phyloP scores from a whole-genome alignment of 2,888 invertebrate genomes.

The Smittia aterrima region DNA sequence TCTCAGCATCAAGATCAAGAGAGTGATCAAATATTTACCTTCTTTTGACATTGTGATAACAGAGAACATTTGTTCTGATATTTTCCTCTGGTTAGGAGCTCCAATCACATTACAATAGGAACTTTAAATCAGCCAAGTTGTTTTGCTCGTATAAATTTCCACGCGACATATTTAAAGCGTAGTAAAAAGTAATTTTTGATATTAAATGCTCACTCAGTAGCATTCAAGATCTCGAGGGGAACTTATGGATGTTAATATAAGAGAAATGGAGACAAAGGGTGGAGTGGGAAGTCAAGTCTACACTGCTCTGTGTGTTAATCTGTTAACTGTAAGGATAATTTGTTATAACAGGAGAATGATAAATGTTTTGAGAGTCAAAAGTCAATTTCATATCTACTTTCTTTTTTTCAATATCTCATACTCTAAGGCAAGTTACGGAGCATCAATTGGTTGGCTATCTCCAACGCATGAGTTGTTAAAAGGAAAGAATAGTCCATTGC shows the following conservation, averaged over 20 bases:
- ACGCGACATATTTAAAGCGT: neutral
- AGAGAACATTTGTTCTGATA: too few species aligned
- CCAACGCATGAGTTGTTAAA: too few species aligned
- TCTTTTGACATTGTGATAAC: too few species aligned
- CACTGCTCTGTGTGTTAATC: slow-evolving; percentile 26
- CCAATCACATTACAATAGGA: too few species aligned
- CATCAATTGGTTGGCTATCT: slow-evolving; percentile 43
- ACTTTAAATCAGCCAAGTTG: too few species aligned
- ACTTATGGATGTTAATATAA: neutral
- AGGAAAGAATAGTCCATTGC: slow-evolving; percentile 10
- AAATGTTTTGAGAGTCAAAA: neutral
- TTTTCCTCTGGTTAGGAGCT: too few species aligned
- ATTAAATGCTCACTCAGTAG: neutral
- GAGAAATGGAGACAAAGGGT: neutral
- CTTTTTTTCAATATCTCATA: too few species aligned
- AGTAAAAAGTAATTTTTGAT: slow-evolving; percentile 13
- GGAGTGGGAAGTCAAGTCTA: slow-evolving; percentile 12
- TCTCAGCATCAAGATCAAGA: too few species aligned
- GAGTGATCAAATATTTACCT: too few species aligned
- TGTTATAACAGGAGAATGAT: too few species aligned
- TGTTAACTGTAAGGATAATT: slow-evolving; percentile 35
- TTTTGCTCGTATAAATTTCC: too few species aligned
- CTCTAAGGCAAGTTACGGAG: slow-evolving; percentile 43
- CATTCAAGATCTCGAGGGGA: neutral
- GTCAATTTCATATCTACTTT: too few species aligned